These are phyloP conservation scores for Xestobium rufovillosum DNA, from an alignment of 2,888 invertebrate genomes.

Conservation along the genomic window DNA sequence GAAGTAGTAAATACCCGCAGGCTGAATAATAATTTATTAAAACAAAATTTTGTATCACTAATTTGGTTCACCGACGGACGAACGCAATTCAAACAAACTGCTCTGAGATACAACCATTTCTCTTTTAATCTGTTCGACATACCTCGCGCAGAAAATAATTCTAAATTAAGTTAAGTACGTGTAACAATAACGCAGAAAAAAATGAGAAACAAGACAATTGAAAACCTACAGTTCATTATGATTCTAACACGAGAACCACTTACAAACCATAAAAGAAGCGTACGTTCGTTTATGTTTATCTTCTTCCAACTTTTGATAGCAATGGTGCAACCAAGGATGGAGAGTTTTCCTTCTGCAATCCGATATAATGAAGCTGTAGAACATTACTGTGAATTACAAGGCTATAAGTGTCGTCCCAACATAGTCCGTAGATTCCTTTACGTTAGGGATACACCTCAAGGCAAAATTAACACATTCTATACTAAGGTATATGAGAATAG, in stretches of 20 bases:
- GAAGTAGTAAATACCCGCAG: no score
- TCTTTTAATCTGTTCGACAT: no score
- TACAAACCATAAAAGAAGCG: background rate
- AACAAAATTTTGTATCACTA: no score
- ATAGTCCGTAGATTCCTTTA: slow-evolving; percentile 34
- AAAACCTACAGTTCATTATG: slow-evolving; percentile 3
- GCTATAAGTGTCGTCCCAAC: slow-evolving; percentile 39
- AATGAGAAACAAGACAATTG: slow-evolving; percentile 1
- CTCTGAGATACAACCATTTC: no score
- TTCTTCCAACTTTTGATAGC: background rate
- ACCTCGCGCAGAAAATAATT: no score
- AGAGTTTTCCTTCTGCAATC: slow-evolving; percentile 23
- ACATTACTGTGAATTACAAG: slow-evolving; percentile 41
- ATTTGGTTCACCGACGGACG: no score
- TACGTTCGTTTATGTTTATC: background rate
- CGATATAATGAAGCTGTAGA: slow-evolving; percentile 38
- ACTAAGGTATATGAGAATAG: no score
- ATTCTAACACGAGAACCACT: background rate
- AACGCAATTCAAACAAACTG: no score
- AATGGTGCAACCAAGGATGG: slow-evolving; percentile 16
- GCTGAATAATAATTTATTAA: no score
- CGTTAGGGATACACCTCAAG: no score
- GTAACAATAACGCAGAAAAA: no score
- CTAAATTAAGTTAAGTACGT: no score
- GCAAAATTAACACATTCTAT: slow-evolving; percentile 1